Evolutionary conservation across 2,888 invertebrate genomes (phyloP).

Genomic region (Chalcis sispes): DNA sequence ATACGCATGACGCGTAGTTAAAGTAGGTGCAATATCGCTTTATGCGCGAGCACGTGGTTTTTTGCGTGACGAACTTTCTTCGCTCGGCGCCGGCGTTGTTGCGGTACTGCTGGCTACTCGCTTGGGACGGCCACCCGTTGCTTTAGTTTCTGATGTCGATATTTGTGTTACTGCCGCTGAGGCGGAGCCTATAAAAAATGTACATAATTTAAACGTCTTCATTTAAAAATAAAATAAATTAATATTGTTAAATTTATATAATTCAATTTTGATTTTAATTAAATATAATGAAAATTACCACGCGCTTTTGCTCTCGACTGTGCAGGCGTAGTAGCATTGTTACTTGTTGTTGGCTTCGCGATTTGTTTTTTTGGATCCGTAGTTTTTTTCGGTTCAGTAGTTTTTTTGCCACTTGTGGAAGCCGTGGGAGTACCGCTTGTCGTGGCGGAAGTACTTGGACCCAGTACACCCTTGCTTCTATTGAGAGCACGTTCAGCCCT

Average conservation of each 20-base stretch:
- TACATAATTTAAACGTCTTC: background rate
- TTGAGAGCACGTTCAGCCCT: slow-evolving; percentile 73
- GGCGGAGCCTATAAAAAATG: background rate
- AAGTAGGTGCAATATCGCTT: slow-evolving; percentile 63
- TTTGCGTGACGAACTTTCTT: slow-evolving; percentile 70
- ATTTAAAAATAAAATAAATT: background rate
- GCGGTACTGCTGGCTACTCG: slow-evolving; percentile 65
- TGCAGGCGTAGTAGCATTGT: slow-evolving; percentile 59
- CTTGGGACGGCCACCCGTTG: slow-evolving; percentile 69
- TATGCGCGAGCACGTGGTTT: slow-evolving; percentile 72
- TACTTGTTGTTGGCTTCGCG: slow-evolving; percentile 59
- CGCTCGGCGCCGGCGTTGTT: slow-evolving; percentile 61
- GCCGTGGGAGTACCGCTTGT: slow-evolving; percentile 53
- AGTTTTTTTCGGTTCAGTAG: slow-evolving; percentile 67
- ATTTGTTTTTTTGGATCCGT: slow-evolving; percentile 65
- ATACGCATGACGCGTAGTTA: slow-evolving; percentile 62
- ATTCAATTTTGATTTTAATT: slow-evolving; percentile 30
- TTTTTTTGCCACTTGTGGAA: slow-evolving; percentile 59
- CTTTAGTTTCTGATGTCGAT: slow-evolving; percentile 65
- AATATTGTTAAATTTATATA: background rate
- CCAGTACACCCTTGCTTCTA: slow-evolving; percentile 64
- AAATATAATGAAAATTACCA: slow-evolving; percentile 62
- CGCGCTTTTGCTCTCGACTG: slow-evolving; percentile 68
- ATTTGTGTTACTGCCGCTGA: slow-evolving; percentile 34
- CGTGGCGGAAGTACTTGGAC: slow-evolving; percentile 53